phyloP scores from a whole-genome alignment of 2,888 invertebrate species.

The Agriopis marginaria region DNA sequence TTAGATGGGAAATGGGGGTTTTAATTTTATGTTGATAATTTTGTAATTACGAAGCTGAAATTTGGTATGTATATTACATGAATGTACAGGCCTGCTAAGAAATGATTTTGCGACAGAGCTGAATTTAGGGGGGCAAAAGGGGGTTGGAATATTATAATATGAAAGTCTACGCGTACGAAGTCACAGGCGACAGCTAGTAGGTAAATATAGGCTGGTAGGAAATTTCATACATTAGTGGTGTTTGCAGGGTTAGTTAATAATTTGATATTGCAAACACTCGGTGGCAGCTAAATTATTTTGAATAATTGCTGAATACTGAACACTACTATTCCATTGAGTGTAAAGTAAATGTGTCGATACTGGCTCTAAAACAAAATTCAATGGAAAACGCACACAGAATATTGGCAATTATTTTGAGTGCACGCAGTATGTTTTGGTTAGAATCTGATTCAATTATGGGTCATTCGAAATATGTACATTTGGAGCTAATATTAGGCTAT shows the following conservation, averaged over 20 bases:
- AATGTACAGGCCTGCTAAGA: too few relatives aligned
- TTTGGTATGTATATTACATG: too few relatives aligned
- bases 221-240: background rate
- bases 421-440: background rate
- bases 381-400: slow-evolving; percentile 8
- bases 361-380: background rate
- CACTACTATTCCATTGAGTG: background rate
- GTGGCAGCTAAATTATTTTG: slow-evolving; percentile 1
- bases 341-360: background rate
- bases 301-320: slow-evolving; percentile 9
- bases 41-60: too few relatives aligned
- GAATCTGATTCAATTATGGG: background rate
- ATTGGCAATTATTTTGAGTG: slow-evolving; percentile 5
- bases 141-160: too few relatives aligned
- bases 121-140: too few relatives aligned
- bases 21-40: too few relatives aligned
- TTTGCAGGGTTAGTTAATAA: background rate
- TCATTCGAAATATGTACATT: background rate
- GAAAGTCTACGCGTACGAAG: too few relatives aligned
- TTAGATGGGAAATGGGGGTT: too few relatives aligned
- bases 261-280: background rate
- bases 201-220: background rate
- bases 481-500: background rate
- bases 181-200: too few relatives aligned
- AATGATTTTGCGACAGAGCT: too few relatives aligned